phyloP scores from a whole-genome alignment of 2,113 vertebrate species.

The Chaetops frenatus region DNA sequence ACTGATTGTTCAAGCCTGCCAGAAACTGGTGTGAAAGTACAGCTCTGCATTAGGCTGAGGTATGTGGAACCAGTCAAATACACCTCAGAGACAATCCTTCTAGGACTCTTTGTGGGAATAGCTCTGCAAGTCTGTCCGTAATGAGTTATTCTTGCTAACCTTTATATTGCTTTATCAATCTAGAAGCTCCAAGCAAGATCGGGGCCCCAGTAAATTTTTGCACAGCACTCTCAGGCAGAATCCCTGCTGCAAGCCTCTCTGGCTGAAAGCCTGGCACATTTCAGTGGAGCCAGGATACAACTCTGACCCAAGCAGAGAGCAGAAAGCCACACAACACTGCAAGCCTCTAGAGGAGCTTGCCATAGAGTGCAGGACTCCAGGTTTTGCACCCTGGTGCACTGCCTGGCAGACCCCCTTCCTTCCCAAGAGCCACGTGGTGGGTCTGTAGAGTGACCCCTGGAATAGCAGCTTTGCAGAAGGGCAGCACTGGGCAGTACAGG shows the following conservation, averaged over 20 bases:
- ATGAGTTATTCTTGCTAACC: background rate
- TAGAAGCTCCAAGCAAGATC: background rate
- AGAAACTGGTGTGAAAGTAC: background rate
- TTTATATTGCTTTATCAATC: background rate
- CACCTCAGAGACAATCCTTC: background rate
- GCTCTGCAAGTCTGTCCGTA: background rate
- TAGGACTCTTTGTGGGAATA: background rate
- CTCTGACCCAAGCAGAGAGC: background rate
- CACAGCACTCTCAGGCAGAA: background rate
- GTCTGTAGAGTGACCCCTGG: background rate
- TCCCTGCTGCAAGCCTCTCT: background rate
- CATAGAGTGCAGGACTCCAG: background rate
- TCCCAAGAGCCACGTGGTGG: background rate
- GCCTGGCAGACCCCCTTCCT: background rate
- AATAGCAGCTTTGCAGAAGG: background rate
- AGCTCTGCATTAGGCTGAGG: background rate
- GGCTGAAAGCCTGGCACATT: background rate
- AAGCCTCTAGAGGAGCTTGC: background rate
- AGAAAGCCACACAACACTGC: background rate
- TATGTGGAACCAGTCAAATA: background rate
- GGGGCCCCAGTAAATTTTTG: background rate
- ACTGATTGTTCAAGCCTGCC: background rate
- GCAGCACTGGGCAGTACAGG: background rate
- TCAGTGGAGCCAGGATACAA: background rate
- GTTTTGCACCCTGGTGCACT: background rate